phyloP scores from a whole-genome alignment of 2,888 invertebrate genomes.

The Notocelia uddmanniana region DNA sequence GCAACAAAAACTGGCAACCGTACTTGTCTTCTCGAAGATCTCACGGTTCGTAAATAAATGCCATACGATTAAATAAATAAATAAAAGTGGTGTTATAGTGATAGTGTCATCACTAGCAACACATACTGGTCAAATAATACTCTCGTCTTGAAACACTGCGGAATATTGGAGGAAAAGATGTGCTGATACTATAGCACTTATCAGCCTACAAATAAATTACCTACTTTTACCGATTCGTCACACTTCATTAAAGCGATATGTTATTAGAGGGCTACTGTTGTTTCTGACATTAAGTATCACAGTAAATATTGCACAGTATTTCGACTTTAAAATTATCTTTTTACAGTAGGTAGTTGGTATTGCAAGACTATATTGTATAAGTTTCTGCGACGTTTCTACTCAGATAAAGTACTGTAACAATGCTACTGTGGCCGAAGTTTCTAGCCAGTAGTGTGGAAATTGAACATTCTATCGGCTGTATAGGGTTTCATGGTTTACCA shows the following conservation, averaged over 20 bases:
- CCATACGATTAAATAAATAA: too few relatives aligned
- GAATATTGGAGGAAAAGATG: too few relatives aligned
- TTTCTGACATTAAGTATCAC: not conserved
- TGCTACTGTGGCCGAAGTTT: constrained; percentile 3
- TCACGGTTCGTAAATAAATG: too few relatives aligned
- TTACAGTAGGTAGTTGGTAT: not conserved
- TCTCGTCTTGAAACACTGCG: too few relatives aligned
- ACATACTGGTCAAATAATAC: too few relatives aligned
- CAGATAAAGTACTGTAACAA: not conserved
- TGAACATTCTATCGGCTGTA: constrained; percentile 47
- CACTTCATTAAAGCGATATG: constrained; percentile 10
- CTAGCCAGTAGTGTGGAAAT: constrained; percentile 37
- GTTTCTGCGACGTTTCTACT: not conserved
- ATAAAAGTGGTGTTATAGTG: too few relatives aligned
- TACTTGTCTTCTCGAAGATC: too few relatives aligned
- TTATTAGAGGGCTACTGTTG: constrained; percentile 15
- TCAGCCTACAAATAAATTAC: not conserved
- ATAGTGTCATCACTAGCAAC: too few relatives aligned
- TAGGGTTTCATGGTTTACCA: constrained; percentile 50
- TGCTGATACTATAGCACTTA: too few relatives aligned
- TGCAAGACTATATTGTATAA: not conserved
- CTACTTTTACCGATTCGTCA: constrained; percentile 7
- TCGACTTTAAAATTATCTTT: not conserved
- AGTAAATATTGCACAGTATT: not conserved
- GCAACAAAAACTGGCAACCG: too few relatives aligned